Evolutionary conservation across 2,797 vertebrate genomes (phyloP).

Genomic region (Mormyrus hasselquistii): DNA sequence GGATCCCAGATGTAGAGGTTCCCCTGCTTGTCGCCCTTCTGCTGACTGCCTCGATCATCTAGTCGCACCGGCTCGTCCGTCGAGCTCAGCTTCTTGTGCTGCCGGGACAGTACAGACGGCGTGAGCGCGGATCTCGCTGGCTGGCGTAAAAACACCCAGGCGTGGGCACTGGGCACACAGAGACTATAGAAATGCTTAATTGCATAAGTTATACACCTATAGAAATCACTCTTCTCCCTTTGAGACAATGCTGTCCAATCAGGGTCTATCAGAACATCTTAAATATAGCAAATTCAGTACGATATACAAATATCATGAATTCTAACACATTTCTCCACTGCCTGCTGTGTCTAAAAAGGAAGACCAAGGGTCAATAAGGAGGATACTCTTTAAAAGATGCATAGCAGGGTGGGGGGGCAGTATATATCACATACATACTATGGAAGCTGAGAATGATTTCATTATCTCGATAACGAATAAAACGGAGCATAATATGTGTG

Average conservation of each 20-base stretch:
- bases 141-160: not conserved
- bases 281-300: not conserved
- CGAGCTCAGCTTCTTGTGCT: slow-evolving; percentile 93
- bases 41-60: slow-evolving; percentile 70
- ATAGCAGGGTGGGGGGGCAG: no score
- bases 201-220: not conserved
- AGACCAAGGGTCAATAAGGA: no score
- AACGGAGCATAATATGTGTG: not conserved
- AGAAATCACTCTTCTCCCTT: not conserved
- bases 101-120: slow-evolving; percentile 18
- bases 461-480: not conserved
- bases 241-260: not conserved
- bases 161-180: not conserved
- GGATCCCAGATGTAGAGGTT: slow-evolving; percentile 93
- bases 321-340: not conserved
- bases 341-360: no score
- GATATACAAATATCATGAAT: not conserved
- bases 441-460: not conserved
- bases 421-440: not conserved
- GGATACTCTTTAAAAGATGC: no score
- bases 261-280: not conserved
- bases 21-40: slow-evolving; percentile 75
- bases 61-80: slow-evolving; percentile 59
- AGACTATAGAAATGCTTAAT: not conserved
- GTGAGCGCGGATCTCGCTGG: not conserved